These are phyloP conservation scores for Rhopilema esculentum DNA, from an alignment of 30 jellyfish, hydroid and myxozoan species.

Conservation along the genomic window DNA sequence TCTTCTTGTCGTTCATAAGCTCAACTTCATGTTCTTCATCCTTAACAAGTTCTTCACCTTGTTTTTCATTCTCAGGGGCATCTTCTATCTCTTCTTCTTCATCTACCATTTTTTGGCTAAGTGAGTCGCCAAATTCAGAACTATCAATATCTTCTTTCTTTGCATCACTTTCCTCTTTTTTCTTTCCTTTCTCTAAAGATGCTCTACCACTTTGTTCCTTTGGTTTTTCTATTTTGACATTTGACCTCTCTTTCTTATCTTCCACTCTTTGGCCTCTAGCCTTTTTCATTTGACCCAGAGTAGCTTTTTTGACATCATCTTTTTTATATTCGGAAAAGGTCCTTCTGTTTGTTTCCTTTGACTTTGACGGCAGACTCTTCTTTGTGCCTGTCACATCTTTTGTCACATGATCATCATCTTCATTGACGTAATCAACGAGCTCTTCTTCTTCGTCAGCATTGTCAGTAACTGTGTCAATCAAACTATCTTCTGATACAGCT, in stretches of 20 bases:
- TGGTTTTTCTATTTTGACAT: not conserved
- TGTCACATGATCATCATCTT: slow-evolving; percentile 22
- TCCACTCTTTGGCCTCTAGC: no score
- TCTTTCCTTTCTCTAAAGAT: not conserved
- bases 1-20: slow-evolving; percentile 40
- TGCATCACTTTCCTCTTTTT: slow-evolving; percentile 23
- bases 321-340: not conserved
- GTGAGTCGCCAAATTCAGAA: not conserved
- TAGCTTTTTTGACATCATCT: not conserved
- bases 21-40: slow-evolving; percentile 51
- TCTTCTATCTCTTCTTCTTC: slow-evolving; percentile 72
- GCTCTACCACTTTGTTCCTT: not conserved
- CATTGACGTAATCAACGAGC: slow-evolving; percentile 56
- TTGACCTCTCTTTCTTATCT: not conserved
- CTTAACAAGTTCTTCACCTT: slow-evolving; percentile 42
- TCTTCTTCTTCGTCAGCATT: slow-evolving; percentile 51
- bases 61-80: slow-evolving; percentile 47
- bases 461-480: slow-evolving; percentile 28
- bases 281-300: not conserved
- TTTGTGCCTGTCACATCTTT: slow-evolving; percentile 25
- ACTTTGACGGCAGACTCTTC: slow-evolving; percentile 46
- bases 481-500: slow-evolving; percentile 27
- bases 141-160: slow-evolving; percentile 8
- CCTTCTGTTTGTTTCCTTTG: not conserved
- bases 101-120: slow-evolving; percentile 22